Evolutionary conservation across 2,113 vertebrate genomes (phyloP).

Genomic region (Thalassarche chlororhynchos): DNA sequence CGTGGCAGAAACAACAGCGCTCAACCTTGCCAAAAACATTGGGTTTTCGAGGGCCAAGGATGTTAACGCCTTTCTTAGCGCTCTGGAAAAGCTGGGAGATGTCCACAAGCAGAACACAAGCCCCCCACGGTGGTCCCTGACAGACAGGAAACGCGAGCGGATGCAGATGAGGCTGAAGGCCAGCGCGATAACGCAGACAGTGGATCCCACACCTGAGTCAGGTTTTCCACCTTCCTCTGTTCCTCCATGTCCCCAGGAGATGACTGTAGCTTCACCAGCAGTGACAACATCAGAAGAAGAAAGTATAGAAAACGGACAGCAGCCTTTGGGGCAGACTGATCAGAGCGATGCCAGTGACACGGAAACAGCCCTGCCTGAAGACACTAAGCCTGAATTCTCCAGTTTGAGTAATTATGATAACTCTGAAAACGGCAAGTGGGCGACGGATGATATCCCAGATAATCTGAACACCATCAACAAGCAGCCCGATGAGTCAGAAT

Average conservation of each 20-base stretch:
- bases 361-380: neutral
- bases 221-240: neutral
- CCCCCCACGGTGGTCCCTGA: slow-evolving; percentile 85
- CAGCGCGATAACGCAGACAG: neutral
- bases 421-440: slow-evolving; percentile 82
- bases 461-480: slow-evolving; percentile 83
- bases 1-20: slow-evolving; percentile 70
- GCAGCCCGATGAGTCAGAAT: neutral
- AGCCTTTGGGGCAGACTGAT: neutral
- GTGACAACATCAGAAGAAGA: rapidly evolving
- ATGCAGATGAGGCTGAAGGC: slow-evolving; percentile 84
- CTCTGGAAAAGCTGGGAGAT: slow-evolving; percentile 89
- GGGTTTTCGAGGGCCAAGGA: slow-evolving; percentile 82
- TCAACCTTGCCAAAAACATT: slow-evolving; percentile 87
- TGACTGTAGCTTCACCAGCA: rapidly evolving
- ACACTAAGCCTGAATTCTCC: neutral
- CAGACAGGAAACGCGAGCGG: slow-evolving; percentile 79
- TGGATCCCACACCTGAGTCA: neutral
- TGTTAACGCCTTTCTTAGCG: slow-evolving; percentile 79
- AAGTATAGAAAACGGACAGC: slow-evolving; percentile 21
- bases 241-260: neutral
- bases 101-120: slow-evolving; percentile 66
- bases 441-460: slow-evolving; percentile 90
- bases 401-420: slow-evolving; percentile 38
- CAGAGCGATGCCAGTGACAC: neutral